Evolutionary conservation across 2,888 invertebrate genomes (phyloP).

Genomic region (Pterostichus madidus): DNA sequence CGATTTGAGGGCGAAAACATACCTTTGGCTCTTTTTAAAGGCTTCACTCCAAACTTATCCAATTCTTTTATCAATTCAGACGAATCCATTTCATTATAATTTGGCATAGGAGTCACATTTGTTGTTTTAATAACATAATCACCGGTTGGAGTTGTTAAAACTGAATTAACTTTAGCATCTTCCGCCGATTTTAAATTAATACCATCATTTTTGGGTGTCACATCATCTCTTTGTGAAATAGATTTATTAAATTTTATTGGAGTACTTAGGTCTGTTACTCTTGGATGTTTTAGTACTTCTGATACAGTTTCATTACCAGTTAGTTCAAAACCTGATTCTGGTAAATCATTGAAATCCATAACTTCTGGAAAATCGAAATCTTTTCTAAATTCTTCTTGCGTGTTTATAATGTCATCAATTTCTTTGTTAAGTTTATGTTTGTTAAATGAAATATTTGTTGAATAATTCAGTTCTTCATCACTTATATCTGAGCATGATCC

Average conservation of each 20-base stretch:
- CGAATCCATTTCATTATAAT: constrained; percentile 81
- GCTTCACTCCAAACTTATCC: constrained; percentile 84
- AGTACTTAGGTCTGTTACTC: constrained; percentile 38
- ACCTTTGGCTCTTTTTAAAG: constrained; percentile 78
- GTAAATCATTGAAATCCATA: constrained; percentile 60
- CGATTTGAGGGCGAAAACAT: neutral
- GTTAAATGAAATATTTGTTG: constrained; percentile 70
- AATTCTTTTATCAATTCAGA: constrained; percentile 80
- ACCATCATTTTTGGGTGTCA: no score
- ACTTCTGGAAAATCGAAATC: neutral
- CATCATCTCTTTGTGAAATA: constrained; percentile 1
- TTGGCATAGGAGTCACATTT: constrained; percentile 80
- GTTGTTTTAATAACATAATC: constrained; percentile 79
- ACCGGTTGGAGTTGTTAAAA: constrained; percentile 76
- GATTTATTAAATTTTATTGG: constrained; percentile 1
- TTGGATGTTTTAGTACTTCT: constrained; percentile 37
- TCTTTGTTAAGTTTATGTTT: constrained; percentile 55
- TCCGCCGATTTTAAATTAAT: constrained; percentile 13
- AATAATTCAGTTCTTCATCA: constrained; percentile 84
- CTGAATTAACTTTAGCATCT: constrained; percentile 30
- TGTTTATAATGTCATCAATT: constrained; percentile 39
- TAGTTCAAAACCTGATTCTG: constrained; percentile 21
- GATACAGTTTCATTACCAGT: neutral
- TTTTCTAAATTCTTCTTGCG: neutral
- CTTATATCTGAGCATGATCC: constrained; percentile 74